Evolutionary conservation across 2,888 invertebrate species (phyloP), one percentile per base, ranked within the genome.

Genomic region (Rhingia rostrata): DNA sequence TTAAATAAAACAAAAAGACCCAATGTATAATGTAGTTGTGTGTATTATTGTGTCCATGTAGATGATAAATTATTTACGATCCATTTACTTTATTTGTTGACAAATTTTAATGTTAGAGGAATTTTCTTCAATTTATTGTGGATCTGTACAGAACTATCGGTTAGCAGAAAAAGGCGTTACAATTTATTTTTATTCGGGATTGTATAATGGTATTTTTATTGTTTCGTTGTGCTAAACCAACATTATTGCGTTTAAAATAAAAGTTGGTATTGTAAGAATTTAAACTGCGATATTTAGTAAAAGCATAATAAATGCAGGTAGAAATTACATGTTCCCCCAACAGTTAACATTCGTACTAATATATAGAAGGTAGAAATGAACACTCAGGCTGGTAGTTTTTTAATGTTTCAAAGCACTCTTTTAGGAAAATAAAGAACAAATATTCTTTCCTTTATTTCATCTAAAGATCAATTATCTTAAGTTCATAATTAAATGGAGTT

Each of bases 151-250:
- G 43, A 12, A 22, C 22, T 22, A 22, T 22, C 22, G 22, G 22
- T 22, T 22, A 22, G 22, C 22, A 22, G 22, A 22, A 22, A 22
- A 22, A 22, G 22, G 22, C 22, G 22, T 22, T 22, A 22, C 22
- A 22, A 22, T 22, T 33, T 39, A n/a, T 33, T 33, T 39, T 39
- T 56, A 33, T 33, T 22, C 22, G n/a, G 35, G 9, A 14, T 22
- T 33, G 4, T 33, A 5, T 12, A 12, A 12, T 61, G 9, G 3
- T 61, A 35, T 47, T 35, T 33, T 10, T 6, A 45, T 33, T 63
- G 2, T 64, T 64, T 49, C 49, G 49, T 64, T 64, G 63, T 64
- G 49, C 63, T 64, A 49, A 49, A n/a, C 14, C 9, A 33, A 45
- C 10, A 41, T 37, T n/a, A 0, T 47, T 47, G 12, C 10, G 5